These are phyloP conservation scores for Gopherus evgoodei DNA, from an alignment of 2,113 vertebrate genomes.

Conservation along the genomic window DNA sequence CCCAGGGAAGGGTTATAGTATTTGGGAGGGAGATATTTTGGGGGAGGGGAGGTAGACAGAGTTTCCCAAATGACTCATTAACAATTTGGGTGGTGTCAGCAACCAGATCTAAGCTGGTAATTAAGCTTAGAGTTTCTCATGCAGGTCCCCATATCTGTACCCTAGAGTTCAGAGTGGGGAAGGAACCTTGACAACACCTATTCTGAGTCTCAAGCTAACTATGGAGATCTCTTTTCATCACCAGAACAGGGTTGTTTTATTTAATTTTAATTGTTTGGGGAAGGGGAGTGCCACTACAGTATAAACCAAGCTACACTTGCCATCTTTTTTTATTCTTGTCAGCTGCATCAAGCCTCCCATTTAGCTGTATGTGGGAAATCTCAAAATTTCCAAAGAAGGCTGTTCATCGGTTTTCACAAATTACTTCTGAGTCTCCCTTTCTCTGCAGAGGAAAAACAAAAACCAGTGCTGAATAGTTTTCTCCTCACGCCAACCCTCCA, in stretches of 20 bases:
- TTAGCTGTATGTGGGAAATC: not conserved
- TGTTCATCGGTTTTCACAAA: not conserved
- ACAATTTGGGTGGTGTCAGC: too few relatives aligned
- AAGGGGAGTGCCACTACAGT: slow-evolving; percentile 35
- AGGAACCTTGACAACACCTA: not conserved
- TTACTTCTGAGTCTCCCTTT: not conserved
- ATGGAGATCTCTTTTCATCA: not conserved
- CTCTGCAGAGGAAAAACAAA: not conserved
- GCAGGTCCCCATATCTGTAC: too few relatives aligned
- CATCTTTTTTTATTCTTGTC: not conserved
- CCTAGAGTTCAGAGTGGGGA: too few relatives aligned
- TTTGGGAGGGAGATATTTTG: too few relatives aligned
- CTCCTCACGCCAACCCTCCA: not conserved
- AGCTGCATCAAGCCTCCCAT: not conserved
- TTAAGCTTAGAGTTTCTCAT: too few relatives aligned
- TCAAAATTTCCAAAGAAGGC: not conserved
- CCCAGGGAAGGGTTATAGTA: too few relatives aligned
- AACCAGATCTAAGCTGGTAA: too few relatives aligned
- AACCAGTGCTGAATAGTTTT: not conserved
- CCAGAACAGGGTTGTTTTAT: not conserved
- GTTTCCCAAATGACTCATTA: too few relatives aligned
- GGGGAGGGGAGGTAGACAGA: too few relatives aligned
- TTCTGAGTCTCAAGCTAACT: not conserved
- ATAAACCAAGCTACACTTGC: slow-evolving; percentile 29
- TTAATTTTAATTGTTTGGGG: slow-evolving; percentile 47